A percentile compares a stretch with the other conserved stretches of the same genome.
Evolutionary conservation across 2,888 invertebrate genomes (phyloP).

Genomic region (Leucania comma): DNA sequence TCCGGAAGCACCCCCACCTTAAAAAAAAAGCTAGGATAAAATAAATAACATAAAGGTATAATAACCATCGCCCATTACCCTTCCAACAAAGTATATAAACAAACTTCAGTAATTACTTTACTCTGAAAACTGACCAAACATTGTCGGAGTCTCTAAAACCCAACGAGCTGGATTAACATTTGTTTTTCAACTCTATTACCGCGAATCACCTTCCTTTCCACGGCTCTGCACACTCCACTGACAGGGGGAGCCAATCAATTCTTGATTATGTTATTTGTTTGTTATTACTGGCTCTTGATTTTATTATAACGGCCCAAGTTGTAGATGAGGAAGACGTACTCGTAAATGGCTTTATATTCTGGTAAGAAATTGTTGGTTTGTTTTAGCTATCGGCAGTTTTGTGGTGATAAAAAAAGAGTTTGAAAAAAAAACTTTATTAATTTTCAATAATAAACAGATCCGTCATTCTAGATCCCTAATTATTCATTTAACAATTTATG

Average conservation of each 20-base stretch:
- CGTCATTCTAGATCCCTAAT: too few relatives aligned
- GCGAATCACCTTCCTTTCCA: conserved; percentile 34
- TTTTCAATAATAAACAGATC: too few relatives aligned
- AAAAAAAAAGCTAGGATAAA: neutral
- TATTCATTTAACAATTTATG: too few relatives aligned
- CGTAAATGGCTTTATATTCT: neutral
- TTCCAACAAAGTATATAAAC: conserved; percentile 25
- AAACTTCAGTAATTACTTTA: conserved; percentile 9
- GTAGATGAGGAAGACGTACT: neutral
- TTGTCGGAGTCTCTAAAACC: conserved; percentile 28
- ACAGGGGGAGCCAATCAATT: conserved; percentile 24
- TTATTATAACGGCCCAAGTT: neutral
- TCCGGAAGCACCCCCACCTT: too few relatives aligned
- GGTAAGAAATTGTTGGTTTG: neutral
- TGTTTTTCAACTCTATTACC: conserved; percentile 53
- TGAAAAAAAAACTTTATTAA: too few relatives aligned
- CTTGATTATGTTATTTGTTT: conserved; percentile 12
- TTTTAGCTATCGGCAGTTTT: too few relatives aligned
- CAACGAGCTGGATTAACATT: conserved; percentile 48
- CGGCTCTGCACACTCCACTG: conserved; percentile 20
- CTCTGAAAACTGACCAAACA: conserved; percentile 48
- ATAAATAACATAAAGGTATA: neutral
- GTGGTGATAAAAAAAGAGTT: too few relatives aligned
- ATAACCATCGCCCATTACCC: conserved; percentile 18
- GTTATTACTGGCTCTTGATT: neutral